Evolutionary conservation across 2,797 vertebrate genomes (phyloP), one percentile per base, ranked within the genome.

Genomic region (Eremophila alpestris): DNA sequence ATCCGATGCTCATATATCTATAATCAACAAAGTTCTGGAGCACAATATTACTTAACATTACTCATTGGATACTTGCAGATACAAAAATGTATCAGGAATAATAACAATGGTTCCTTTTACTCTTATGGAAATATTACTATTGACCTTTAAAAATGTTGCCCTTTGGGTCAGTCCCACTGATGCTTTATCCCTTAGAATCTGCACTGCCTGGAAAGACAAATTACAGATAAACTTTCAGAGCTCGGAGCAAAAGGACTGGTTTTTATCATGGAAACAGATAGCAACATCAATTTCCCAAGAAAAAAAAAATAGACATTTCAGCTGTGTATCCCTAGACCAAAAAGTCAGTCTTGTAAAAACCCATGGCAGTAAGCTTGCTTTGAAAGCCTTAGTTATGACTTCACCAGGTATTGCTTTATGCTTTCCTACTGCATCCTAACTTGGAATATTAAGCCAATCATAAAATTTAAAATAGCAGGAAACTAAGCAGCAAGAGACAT

Each of bases 71-170:
- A 76, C 85, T 95, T 95, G 96, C 70, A 96, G 97, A 97, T 98
- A 97, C 96, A 96, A 97, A 96, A 97, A 96, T 34, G 90, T 97
- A 97, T 97, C 94, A 91, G 95, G 90, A 96, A 94, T 87, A 97
- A 97, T 92, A 90, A 95, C 90, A 96, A 95, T 84, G 92, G 49
- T 91, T 94, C 83, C 70, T 94, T 86, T 89, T 78, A 91, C 55
- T 90, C 86, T 85, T 94, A 95, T 43, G 82, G 90, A 68, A 94
- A 95, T 83, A 87, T 52, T 92, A 91, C 55, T 88, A 78, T 91
- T 58, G n/a, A 95, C 84, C 77, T 80, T 96, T 96, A 95, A 96
- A 96, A 96, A 80, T 80, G 81, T 96, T 97, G 84, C 76, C 92
- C 89, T 89, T 92, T 95, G 83, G 83, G 64, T 88, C 52, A 34